Conservation (phyloP, 2,888 invertebrate species). For the Eupithecia vulgata region DNA sequence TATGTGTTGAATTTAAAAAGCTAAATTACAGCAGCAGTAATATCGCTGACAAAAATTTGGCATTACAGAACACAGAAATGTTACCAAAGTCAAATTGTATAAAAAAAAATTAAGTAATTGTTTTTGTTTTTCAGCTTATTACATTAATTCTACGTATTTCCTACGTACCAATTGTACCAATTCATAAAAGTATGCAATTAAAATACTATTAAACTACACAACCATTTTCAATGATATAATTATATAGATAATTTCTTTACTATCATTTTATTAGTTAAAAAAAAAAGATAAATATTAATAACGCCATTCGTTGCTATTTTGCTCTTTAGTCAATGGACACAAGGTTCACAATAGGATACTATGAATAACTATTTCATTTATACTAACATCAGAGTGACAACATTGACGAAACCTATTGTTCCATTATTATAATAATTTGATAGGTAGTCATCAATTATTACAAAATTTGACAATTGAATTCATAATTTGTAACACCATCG, state of each 20-base stretch:
- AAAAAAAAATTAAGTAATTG: background rate
- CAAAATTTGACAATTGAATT: background rate
- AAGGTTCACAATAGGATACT: background rate
- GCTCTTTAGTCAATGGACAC: background rate
- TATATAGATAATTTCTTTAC: background rate
- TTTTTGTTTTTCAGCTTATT: background rate
- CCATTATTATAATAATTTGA: background rate
- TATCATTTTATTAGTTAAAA: background rate
- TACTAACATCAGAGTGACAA: background rate
- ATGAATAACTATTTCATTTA: background rate
- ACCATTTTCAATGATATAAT: slow-evolving; percentile 23
- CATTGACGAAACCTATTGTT: background rate
- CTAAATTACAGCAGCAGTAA: background rate
- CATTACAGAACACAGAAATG: background rate
- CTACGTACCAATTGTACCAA: slow-evolving; percentile 13
- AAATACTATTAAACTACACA: slow-evolving; percentile 22
- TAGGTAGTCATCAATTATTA: background rate
- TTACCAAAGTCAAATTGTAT: background rate
- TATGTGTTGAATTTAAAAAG: background rate
- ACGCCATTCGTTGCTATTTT: background rate
- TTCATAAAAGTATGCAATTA: slow-evolving; percentile 15
- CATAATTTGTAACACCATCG: background rate
- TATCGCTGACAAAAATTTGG: background rate
- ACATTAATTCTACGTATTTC: slow-evolving; percentile 24
- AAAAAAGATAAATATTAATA: background rate